Base-by-base conservation (phyloP, 2,888 invertebrate genomes). In the Pyrrhosoma nymphula region DNA sequence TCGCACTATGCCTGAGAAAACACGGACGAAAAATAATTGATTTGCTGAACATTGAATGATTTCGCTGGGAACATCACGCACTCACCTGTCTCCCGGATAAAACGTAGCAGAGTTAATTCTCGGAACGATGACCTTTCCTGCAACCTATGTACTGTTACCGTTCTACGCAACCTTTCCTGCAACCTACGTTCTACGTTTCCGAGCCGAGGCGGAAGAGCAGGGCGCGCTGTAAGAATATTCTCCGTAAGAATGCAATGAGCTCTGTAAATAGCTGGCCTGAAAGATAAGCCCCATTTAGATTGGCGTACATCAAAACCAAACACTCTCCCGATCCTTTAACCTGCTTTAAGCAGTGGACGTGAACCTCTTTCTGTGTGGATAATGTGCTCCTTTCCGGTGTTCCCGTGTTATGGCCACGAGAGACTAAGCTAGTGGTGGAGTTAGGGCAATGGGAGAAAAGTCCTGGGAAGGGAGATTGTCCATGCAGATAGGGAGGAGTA, bases 201-300 rank as follows among this genome's bases (percentile, higher is more conserved):
- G 63, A 69, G 63, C 18, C 20, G 63, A 35, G 39, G 63, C 18
- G 16, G 10, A 93, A 47, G 93, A n/a, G 12, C 30, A 47, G 26
- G 30, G 3, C 69, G 69, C 39, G 93, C 30, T 0, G 14, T 60
- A 35, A 63, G 39, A 91, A 91, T 47, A 60, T 35, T 69, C 60
- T 63, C 69, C 35, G 16, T 35, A 12, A 69, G 47, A 55, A 93
- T 69, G 69, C 93, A 47, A 75, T 14, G 69, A 93, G 39, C 35
- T 69, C 93, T 93, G 93, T 18, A 75, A 93, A 93, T 93, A 93
- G 69, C 93, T 69, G 35, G 69, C 93, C 26, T 30, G 63, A 69
- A 47, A 75, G 69, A 93, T 93, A 75, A 47, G 69, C 39, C 56
- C 60, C 26, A 30, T 69, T 93, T 1, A n/a, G 75, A n/a, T 47